Evolutionary conservation across 2,888 invertebrate genomes (phyloP), one percentile per base, ranked within the genome.

Genomic region (Polymixis flavicincta): DNA sequence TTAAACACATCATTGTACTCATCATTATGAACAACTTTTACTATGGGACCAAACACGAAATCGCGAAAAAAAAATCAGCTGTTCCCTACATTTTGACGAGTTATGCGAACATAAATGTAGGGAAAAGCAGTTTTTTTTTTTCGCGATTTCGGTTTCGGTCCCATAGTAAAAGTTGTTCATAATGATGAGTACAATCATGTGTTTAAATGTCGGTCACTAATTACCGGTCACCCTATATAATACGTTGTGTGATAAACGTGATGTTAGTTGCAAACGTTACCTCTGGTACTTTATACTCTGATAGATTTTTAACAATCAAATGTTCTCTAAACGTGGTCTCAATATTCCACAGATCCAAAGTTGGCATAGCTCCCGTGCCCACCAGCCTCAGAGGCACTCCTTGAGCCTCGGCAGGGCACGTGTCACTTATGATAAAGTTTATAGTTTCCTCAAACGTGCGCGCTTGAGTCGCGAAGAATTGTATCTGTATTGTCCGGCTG

Each of bases 261-360:
- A 45, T 25, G 32, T 32, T n/a, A 54, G 25, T 37, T 61, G 25
- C 8, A 37, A 54, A 37, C 45, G 0, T 76, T 89, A 96, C 96
- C 94, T 96, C 96, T 2, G 95, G 96, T 59, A 95, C 94, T 87
- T 95, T 92, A 82, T 97, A 97, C 78, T 97, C 97, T 0, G 93
- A 88, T 65, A 97, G 86, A 73, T 92, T 94, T 86, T 97, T 96
- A 1, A 97, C 96, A 76, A 97, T 94, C 32, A 97, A 94, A 86
- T 97, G 97, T 89, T 97, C 97, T 77, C 96, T 95, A 88, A 97
- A 97, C 1, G 97, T 97, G 5, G 94, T 95, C 71, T 97, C 95
- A 37, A 97, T 89, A 89, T 97, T 97, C 89, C 95, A 93, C 74
- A 97, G 96, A 88, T 97, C 97, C 72, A 97, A 89, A 14, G 92